A percentile compares a stretch with the other conserved stretches of the same genome.
Evolutionary conservation across 2,888 invertebrate species (phyloP).

Genomic region (Cepaea hortensis): DNA sequence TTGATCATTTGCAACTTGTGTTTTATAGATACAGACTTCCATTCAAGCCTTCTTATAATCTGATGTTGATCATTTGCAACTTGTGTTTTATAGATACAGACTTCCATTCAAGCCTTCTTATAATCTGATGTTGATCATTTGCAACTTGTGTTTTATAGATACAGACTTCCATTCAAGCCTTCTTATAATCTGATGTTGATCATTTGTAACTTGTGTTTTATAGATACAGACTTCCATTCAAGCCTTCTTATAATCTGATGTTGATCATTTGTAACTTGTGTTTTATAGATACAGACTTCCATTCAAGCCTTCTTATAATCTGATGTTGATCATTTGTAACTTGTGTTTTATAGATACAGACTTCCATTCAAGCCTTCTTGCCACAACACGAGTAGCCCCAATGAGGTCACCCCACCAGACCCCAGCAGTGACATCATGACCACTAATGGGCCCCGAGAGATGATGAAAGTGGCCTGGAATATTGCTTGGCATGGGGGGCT

Average conservation of each 20-base stretch:
- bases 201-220: no score
- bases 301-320: not conserved
- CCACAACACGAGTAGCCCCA: conserved; percentile 68
- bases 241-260: no score
- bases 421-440: conserved; percentile 63
- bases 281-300: no score
- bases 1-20: no score
- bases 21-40: no score
- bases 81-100: not conserved
- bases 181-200: conserved; percentile 39
- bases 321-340: not conserved
- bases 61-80: not conserved
- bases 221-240: no score
- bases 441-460: conserved; percentile 64
- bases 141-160: conserved; percentile 54
- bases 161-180: conserved; percentile 70
- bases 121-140: not conserved
- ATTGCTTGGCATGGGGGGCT: conserved; percentile 72
- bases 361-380: conserved; percentile 69
- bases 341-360: conserved; percentile 59
- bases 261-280: not conserved
- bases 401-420: conserved; percentile 58
- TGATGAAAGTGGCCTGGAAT: conserved; percentile 72
- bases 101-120: not conserved
- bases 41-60: no score